Base-by-base conservation (phyloP, 2,797 vertebrate species). In the Sebastes cheni region DNA sequence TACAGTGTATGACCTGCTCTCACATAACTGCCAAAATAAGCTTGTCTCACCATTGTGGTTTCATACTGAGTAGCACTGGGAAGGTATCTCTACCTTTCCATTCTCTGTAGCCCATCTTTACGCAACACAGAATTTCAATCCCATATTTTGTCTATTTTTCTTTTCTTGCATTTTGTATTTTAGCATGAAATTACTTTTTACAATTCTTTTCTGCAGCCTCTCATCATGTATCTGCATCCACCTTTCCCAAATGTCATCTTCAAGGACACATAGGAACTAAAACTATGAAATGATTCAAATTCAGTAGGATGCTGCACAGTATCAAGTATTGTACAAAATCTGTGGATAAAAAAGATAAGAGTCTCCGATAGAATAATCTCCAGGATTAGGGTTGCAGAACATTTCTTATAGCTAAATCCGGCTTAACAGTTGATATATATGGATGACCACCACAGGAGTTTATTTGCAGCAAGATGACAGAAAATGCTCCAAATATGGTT, bases 11-110 rank as follows among this genome's bases (percentile, higher is more conserved):
- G 64, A 80, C 42, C 60, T 2, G 4, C 54, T 80, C 67, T 62
- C 29, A 77, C 36, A n/a, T 39, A 71, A 30, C n/a, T 72, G 65
- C 72, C 77, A 70, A 56, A 62, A 64, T 22, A 67, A 77, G 59
- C 46, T 29, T 52, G 59, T 64, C 64, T 81, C 23, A 66, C 14
- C 5, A 18, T 29, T 30, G 36, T 23, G 55, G 82, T 77, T 79
- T 71, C 11, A 46, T 52, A 64, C 13, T 27, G 32, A 61, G 46
- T 2, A 42, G 13, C 39, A 46, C 36, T 18, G 32, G 9, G n/a
- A 34, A 67, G 58, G n/a, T 75, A 23, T 67, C 25, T 59, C 30
- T 60, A n/a, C 56, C 18, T 75, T 81, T 72, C 64, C 20, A 23
- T 29, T n/a, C 55, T 27, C 27, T 65, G 32, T 1, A 7, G 58